Percentiles rank a stretch among this genome's conserved stretches.
phyloP scores from a whole-genome alignment of 2,113 vertebrate species.

The Nanorana parkeri region DNA sequence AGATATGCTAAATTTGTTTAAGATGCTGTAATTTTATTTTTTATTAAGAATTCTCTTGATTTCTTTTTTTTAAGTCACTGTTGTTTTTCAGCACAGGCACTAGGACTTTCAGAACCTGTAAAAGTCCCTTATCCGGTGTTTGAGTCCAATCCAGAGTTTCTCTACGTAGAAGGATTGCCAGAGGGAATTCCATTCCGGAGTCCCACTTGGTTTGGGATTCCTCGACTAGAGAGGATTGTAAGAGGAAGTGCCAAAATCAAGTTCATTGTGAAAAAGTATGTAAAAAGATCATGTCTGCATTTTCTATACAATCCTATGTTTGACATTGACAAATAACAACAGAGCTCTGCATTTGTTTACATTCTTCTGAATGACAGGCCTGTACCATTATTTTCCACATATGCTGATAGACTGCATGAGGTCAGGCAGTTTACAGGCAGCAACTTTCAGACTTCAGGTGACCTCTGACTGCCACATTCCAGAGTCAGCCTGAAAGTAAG shows the following conservation, averaged over 20 bases:
- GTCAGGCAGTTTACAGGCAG: too few species aligned
- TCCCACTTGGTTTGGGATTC: conserved; percentile 83
- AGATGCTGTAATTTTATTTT: too few species aligned
- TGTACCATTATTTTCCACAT: too few species aligned
- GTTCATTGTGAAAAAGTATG: conserved; percentile 80
- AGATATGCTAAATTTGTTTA: neutral
- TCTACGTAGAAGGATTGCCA: conserved; percentile 77
- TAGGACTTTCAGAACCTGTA: conserved; percentile 75
- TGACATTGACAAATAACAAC: too few species aligned
- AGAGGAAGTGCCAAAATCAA: conserved; percentile 75
- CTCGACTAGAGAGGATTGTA: conserved; percentile 79
- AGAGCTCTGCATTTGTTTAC: too few species aligned
- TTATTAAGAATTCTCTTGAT: neutral
- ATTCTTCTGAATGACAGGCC: too few species aligned
- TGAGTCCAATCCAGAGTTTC: conserved; percentile 71
- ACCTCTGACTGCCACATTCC: too few species aligned
- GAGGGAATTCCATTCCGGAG: conserved; percentile 81
- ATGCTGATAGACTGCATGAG: too few species aligned
- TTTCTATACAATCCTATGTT: too few species aligned
- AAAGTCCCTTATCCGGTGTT: conserved; percentile 78
- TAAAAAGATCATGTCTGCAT: neutral
- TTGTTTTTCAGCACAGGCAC: conserved; percentile 71
- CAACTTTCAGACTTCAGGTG: too few species aligned
- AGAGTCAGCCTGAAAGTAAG: too few species aligned
- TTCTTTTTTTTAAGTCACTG: neutral